Conservation (phyloP, 2,797 vertebrate species). For the Lacerta agilis region DNA sequence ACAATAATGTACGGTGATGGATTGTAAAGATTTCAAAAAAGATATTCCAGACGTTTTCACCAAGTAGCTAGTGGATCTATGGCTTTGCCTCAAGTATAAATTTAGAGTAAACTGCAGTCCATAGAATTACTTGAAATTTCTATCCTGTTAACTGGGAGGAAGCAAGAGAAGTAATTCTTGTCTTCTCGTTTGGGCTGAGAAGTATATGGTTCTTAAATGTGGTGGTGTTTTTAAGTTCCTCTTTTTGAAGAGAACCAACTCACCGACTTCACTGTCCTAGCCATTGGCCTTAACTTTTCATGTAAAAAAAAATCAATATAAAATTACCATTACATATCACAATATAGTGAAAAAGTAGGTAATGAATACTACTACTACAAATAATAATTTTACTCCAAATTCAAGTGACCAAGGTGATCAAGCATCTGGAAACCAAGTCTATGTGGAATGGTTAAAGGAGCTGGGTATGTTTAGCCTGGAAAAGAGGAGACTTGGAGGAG, state of each 20-base stretch:
- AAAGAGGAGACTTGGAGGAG: too few relatives aligned
- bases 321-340: background rate
- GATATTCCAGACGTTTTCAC: background rate
- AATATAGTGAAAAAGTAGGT: background rate
- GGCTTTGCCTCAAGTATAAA: background rate
- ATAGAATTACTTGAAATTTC: background rate
- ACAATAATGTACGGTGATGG: constrained; percentile 13
- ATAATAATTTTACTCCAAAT: too few relatives aligned
- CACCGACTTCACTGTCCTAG: too few relatives aligned
- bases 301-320: background rate
- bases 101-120: background rate
- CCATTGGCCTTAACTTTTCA: too few relatives aligned
- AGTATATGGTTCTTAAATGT: background rate
- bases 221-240: background rate
- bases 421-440: too few relatives aligned
- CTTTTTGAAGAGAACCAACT: background rate
- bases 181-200: background rate
- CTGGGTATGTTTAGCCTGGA: too few relatives aligned
- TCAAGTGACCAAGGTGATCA: too few relatives aligned
- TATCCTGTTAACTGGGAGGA: background rate
- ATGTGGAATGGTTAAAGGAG: too few relatives aligned
- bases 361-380: too few relatives aligned
- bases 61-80: background rate
- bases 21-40: background rate
- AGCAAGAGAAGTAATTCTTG: background rate